Conservation (phyloP, 2,797 vertebrate species). For the Pagetopsis macropterus region DNA sequence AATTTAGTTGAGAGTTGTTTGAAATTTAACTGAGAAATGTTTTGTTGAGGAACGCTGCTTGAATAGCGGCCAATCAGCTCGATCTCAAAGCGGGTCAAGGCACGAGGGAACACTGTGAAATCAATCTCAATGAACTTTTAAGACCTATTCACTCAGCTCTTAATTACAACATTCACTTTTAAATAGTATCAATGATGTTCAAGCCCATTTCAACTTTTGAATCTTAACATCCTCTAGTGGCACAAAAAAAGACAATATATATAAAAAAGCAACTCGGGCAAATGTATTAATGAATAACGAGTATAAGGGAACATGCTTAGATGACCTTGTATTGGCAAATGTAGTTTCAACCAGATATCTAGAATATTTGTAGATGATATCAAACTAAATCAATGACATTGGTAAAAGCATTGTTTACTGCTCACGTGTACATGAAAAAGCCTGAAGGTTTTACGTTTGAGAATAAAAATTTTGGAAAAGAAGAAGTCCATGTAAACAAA, state of each 20-base stretch:
- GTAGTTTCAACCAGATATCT: not conserved
- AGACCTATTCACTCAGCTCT: slow-evolving; percentile 68
- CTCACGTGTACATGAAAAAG: not conserved
- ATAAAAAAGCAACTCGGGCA: not conserved
- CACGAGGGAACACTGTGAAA: slow-evolving; percentile 68
- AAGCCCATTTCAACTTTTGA: slow-evolving; percentile 24
- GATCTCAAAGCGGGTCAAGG: slow-evolving; percentile 72
- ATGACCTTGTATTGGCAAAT: not conserved
- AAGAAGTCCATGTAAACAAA: not conserved
- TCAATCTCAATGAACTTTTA: slow-evolving; percentile 76
- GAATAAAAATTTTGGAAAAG: not conserved
- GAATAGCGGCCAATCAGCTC: slow-evolving; percentile 70
- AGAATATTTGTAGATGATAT: too few relatives aligned
- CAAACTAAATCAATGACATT: too few relatives aligned
- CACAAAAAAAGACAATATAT: not conserved
- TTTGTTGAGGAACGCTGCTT: slow-evolving; percentile 68
- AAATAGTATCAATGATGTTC: slow-evolving; percentile 56
- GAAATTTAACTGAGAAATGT: slow-evolving; percentile 79
- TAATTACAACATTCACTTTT: slow-evolving; percentile 74
- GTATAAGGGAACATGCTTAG: not conserved
- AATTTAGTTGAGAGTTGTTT: slow-evolving; percentile 77
- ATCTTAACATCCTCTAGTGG: slow-evolving; percentile 24
- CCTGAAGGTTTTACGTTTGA: not conserved
- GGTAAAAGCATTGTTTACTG: not conserved
- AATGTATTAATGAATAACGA: not conserved